phyloP scores from a whole-genome alignment of 2,797 vertebrate species.

The Pipistrellus nathusii region DNA sequence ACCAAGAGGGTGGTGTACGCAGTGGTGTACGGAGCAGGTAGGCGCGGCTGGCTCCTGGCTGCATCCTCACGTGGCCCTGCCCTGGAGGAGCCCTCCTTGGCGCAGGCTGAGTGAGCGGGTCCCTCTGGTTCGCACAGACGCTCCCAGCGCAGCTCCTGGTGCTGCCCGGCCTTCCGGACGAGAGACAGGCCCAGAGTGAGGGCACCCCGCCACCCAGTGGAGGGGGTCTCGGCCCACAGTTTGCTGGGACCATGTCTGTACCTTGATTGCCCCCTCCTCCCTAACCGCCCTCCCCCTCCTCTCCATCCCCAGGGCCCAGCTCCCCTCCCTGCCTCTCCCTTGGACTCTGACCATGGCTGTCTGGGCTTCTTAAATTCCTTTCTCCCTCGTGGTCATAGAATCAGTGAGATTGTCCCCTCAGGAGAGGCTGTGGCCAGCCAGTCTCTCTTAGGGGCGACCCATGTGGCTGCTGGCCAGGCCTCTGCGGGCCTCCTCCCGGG shows the following conservation, averaged over 20 bases:
- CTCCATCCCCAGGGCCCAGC: neutral
- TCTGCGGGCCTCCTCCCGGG: neutral
- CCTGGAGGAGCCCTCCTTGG: neutral
- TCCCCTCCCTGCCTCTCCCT: neutral
- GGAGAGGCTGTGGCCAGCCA: neutral
- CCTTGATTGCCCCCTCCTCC: neutral
- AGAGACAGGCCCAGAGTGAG: rapidly evolving
- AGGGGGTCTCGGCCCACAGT: no score
- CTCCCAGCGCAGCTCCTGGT: no score
- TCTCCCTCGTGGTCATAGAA: neutral
- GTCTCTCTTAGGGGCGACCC: neutral
- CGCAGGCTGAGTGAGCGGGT: rapidly evolving
- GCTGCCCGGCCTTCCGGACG: neutral
- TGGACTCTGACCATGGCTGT: neutral
- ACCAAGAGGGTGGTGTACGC: slow-evolving; percentile 94
- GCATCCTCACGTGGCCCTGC: neutral
- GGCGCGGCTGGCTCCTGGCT: neutral
- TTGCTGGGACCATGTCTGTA: neutral
- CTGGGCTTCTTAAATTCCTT: neutral
- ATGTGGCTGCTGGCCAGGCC: neutral
- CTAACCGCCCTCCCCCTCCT: neutral
- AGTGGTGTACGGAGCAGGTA: slow-evolving; percentile 95
- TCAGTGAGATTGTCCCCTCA: neutral
- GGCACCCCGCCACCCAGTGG: rapidly evolving
- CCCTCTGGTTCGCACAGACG: neutral